A percentile compares a stretch with the other conserved stretches of the same genome.
Evolutionary conservation across 2,888 invertebrate genomes (phyloP).

Genomic region (Drosophila quasianomalipes): DNA sequence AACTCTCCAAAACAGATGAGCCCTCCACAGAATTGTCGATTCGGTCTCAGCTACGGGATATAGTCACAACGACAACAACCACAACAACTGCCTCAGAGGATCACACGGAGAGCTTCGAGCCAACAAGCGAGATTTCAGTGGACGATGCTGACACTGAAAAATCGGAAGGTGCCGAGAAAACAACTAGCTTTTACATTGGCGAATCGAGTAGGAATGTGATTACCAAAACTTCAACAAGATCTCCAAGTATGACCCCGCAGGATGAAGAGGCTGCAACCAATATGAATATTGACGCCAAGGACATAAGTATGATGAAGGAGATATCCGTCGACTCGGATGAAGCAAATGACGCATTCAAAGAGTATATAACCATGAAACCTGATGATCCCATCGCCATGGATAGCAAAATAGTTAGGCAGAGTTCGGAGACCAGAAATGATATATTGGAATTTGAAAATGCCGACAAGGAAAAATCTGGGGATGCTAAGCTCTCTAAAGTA

Average conservation of each 20-base stretch:
- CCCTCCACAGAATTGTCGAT: constrained; percentile 78
- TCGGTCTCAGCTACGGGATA: constrained; percentile 70
- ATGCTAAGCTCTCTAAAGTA: constrained; percentile 65
- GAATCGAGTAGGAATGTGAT: constrained; percentile 85
- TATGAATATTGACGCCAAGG: constrained; percentile 69
- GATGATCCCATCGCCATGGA: constrained; percentile 59
- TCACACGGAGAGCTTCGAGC: constrained; percentile 78
- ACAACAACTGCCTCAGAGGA: constrained; percentile 80
- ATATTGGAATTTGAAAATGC: constrained; percentile 77
- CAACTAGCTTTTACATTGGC: constrained; percentile 85
- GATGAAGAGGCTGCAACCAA: constrained; percentile 57
- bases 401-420: constrained; percentile 81
- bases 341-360: constrained; percentile 78
- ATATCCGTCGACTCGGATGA: constrained; percentile 79
- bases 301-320: constrained; percentile 72
- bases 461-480: constrained; percentile 62
- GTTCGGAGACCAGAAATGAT: constrained; percentile 84
- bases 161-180: constrained; percentile 64
- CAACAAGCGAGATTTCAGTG: constrained; percentile 78
- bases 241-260: constrained; percentile 61
- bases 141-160: constrained; percentile 77
- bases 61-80: constrained; percentile 67
- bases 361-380: constrained; percentile 79
- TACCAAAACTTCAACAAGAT: constrained; percentile 79
- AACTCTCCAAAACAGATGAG: constrained; percentile 82